Percentiles rank a stretch among this genome's conserved stretches.
phyloP scores from a whole-genome alignment of 2,888 invertebrate genomes.

The Cybosia mesomella region DNA sequence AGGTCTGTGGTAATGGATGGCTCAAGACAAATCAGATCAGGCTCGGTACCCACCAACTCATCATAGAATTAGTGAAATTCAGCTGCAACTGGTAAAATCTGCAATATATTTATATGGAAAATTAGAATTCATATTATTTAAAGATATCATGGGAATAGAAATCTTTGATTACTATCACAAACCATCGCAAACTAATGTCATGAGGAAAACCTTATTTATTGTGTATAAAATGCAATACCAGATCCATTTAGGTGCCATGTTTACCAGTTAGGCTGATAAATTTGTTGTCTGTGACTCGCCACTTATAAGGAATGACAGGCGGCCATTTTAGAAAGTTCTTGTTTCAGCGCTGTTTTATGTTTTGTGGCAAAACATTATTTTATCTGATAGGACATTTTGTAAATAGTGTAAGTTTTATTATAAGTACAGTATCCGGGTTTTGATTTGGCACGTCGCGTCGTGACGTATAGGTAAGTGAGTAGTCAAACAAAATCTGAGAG shows the following conservation, averaged over 20 bases:
- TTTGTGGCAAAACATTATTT: conserved; percentile 24
- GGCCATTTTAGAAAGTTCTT: conserved; percentile 48
- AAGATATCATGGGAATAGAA: background rate
- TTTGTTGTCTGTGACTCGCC: conserved; percentile 41
- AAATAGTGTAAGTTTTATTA: background rate
- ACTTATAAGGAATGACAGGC: conserved; percentile 45
- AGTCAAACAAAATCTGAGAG: too few species aligned
- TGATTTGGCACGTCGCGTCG: too few species aligned
- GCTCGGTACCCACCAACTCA: too few species aligned
- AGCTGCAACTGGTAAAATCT: too few species aligned
- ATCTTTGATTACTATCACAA: background rate
- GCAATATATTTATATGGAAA: too few species aligned
- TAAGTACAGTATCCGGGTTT: too few species aligned
- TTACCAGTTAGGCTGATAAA: conserved; percentile 48
- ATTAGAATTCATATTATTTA: too few species aligned
- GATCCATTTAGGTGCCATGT: conserved; percentile 44
- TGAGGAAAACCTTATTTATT: conserved; percentile 42
- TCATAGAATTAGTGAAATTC: too few species aligned
- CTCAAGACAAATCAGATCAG: too few species aligned
- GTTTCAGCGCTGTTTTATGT: conserved; percentile 35
- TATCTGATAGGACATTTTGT: conserved; percentile 6
- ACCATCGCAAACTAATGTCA: background rate
- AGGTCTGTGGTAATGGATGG: too few species aligned
- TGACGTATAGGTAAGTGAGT: too few species aligned
- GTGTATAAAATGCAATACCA: conserved; percentile 37